phyloP scores from a whole-genome alignment of 2,888 invertebrate species.

The Tanytarsus gracilentus region DNA sequence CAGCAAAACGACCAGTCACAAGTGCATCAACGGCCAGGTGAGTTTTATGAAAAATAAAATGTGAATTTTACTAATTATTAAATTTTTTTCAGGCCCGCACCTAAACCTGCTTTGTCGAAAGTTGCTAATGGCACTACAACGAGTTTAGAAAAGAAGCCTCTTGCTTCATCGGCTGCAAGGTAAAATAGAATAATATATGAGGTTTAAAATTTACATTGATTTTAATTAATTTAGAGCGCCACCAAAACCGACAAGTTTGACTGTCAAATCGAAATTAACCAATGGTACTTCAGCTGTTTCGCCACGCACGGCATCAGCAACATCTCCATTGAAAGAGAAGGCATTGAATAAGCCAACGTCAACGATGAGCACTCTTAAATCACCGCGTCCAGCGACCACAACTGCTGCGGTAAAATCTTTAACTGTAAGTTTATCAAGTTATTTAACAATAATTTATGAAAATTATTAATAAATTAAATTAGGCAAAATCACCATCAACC shows the following conservation, averaged over 20 bases:
- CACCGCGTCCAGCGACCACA: not conserved
- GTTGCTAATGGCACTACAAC: not conserved
- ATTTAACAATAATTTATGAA: not conserved
- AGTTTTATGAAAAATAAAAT: not conserved
- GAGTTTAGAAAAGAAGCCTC: slow-evolving; percentile 10
- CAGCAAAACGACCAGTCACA: slow-evolving; percentile 6
- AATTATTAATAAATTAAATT: not conserved
- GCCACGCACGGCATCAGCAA: not conserved
- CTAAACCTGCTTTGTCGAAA: too few relatives aligned
- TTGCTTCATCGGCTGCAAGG: slow-evolving; percentile 21
- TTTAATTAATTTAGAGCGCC: slow-evolving; percentile 14
- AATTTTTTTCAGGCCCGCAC: slow-evolving; percentile 7
- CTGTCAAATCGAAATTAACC: slow-evolving; percentile 11
- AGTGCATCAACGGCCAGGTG: not conserved
- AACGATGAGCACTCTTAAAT: not conserved
- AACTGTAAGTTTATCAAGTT: slow-evolving; percentile 2
- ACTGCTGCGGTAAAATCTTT: not conserved
- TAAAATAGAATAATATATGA: not conserved
- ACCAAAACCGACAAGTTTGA: slow-evolving; percentile 14
- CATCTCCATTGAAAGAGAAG: slow-evolving; percentile 7
- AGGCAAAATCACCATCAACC: slow-evolving; percentile 20
- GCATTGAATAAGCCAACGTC: not conserved
- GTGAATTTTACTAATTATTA: not conserved
- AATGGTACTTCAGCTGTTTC: not conserved
- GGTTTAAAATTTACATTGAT: not conserved